Conservation (phyloP, 2,113 vertebrate genomes). For the Myiozetetes cayanensis region DNA sequence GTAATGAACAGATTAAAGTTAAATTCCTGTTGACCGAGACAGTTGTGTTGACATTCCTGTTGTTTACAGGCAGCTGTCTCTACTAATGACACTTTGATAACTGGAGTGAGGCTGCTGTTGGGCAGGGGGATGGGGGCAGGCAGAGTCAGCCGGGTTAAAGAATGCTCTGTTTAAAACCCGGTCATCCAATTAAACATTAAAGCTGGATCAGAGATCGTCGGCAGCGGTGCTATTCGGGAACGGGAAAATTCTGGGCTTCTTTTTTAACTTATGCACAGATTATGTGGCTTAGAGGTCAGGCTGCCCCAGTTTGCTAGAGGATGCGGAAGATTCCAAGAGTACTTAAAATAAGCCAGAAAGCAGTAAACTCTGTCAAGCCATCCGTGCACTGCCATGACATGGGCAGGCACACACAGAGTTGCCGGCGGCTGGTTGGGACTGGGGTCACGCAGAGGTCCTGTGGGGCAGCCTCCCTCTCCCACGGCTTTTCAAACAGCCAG, state of each 20-base stretch:
- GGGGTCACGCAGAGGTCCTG: constrained; percentile 50
- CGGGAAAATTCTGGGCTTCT: constrained; percentile 15
- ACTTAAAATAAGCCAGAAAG: constrained; percentile 55
- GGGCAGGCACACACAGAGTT: neutral
- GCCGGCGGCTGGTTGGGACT: neutral
- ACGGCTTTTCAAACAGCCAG: neutral
- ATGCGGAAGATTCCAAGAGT: constrained; percentile 32
- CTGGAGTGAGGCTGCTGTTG: constrained; percentile 58
- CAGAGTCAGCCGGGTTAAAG: constrained; percentile 60
- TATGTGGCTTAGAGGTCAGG: constrained; percentile 41
- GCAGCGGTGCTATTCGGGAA: neutral
- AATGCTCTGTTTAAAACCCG: constrained; percentile 56
- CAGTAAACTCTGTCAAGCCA: constrained; percentile 30
- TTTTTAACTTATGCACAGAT: constrained; percentile 20
- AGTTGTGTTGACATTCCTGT: constrained; percentile 68
- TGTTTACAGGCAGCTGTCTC: constrained; percentile 77
- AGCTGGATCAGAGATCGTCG: constrained; percentile 9
- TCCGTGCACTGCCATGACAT: neutral
- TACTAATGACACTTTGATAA: constrained; percentile 75
- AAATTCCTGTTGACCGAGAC: constrained; percentile 71
- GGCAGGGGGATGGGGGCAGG: constrained; percentile 36
- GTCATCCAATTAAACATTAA: constrained; percentile 54
- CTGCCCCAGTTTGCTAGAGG: constrained; percentile 33
- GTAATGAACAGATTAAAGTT: constrained; percentile 71
- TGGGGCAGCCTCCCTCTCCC: neutral